Conservation (phyloP, 2,888 invertebrate genomes). For the Parelbella ahira region DNA sequence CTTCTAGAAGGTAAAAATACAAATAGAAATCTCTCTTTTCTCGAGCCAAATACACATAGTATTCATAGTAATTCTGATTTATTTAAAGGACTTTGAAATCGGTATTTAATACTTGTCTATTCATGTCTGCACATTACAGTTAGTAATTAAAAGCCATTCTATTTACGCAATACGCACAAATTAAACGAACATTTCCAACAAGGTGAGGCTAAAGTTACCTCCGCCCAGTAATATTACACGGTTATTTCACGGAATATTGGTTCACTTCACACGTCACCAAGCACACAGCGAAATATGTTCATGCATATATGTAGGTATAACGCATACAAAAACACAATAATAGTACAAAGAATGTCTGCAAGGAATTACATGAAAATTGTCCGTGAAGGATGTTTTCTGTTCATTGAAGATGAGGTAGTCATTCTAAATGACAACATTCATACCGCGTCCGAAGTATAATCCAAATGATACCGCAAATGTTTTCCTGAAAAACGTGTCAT, state of each 20-base stretch:
- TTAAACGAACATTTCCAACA: conserved; percentile 14
- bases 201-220: conserved; percentile 18
- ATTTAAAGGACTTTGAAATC: too few species aligned
- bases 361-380: too few species aligned
- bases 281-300: too few species aligned
- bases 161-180: conserved; percentile 6
- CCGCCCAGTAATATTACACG: conserved; percentile 20
- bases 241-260: conserved; percentile 20
- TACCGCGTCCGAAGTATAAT: conserved; percentile 38
- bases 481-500: conserved; percentile 63
- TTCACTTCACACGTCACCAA: conserved; percentile 12
- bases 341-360: too few species aligned
- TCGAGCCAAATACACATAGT: too few species aligned
- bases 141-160: conserved; percentile 11
- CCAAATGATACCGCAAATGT: conserved; percentile 45
- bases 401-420: conserved; percentile 39
- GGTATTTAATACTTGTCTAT: too few species aligned
- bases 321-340: too few species aligned
- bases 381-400: conserved; percentile 24
- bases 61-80: too few species aligned
- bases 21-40: too few species aligned
- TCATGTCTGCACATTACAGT: conserved; percentile 16
- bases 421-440: conserved; percentile 23
- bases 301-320: background rate
- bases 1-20: too few species aligned